phyloP scores from a whole-genome alignment of 2,797 vertebrate species.

The Carcharodon carcharias region DNA sequence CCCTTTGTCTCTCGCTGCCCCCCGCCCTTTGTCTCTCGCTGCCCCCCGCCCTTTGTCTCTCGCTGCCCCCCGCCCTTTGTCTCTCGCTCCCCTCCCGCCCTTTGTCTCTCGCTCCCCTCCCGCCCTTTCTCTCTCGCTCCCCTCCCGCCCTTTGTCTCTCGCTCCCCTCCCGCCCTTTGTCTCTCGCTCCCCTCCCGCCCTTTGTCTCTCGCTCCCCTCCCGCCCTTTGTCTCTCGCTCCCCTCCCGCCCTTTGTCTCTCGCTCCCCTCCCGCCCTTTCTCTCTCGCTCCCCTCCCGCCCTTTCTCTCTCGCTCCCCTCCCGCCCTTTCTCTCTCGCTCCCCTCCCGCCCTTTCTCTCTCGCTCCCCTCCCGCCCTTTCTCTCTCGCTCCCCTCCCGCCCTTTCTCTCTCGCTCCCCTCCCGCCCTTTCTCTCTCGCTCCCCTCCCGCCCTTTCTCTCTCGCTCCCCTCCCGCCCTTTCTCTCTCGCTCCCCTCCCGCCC shows the following conservation, averaged over 20 bases:
- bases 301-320: slow-evolving; percentile 49
- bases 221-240: background rate
- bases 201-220: slow-evolving; percentile 35
- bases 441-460: background rate
- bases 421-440: slow-evolving; percentile 38
- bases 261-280: slow-evolving; percentile 26
- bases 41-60: no score
- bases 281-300: slow-evolving; percentile 43
- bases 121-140: no score
- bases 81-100: no score
- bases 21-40: no score
- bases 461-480: background rate
- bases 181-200: background rate
- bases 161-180: no score
- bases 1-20: no score
- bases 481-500: slow-evolving; percentile 41
- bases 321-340: slow-evolving; percentile 40
- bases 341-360: background rate
- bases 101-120: no score
- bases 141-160: no score
- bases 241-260: no score
- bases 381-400: fast-evolving
- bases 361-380: background rate
- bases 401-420: background rate
- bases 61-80: no score